Base-by-base conservation (phyloP, 2,888 invertebrate species). In the Petrolisthes cinctipes region DNA sequence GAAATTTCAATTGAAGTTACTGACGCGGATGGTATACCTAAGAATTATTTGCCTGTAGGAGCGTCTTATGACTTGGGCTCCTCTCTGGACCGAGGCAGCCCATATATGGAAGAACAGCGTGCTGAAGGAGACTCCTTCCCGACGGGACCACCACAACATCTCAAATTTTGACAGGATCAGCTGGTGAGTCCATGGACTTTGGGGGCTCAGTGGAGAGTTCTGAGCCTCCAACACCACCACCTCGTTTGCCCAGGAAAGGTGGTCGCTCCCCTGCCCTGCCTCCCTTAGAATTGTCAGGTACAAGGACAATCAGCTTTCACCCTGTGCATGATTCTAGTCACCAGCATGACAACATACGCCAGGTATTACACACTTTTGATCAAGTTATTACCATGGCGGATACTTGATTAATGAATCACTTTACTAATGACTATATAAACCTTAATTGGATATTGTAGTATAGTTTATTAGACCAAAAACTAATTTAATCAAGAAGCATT, bases 171-270 rank as follows among this genome's bases (percentile, higher is more conserved):
- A 57, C 73, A 61, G 78, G 82, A n/a, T 86, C 86, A 11, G 66
- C 68, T 53, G 84, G 84, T 9, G 87, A 84, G 75, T 88, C 84
- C 20, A 20, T 88, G 83, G 87, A 88, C 53, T 17, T 88, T 37
- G 84, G 87, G 1, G 86, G 81, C 53, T 85, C 85, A 23, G 57
- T 82, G 76, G 88, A 85, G 2, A 75, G 85, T 17, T 81, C 85
- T 20, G 86, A 85, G 54, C 82, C 79, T 71, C 89, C 89, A 7
- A 68, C 61, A 54, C 84, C 86, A 20, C 89, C 89, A 4, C 84
- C 85, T 57, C 86, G 89, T 54, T 61, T 76, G 14, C 81, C 86
- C 71, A 80, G 86, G 53, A 80, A 78, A 56, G 85, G 85, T 82
- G 51, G 53, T 54, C 89, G 78, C 76, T 89, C 87, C 66, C 87